These are phyloP conservation scores for Girardia tigrina DNA, from an alignment of 2,888 invertebrate species.

Conservation along the genomic window DNA sequence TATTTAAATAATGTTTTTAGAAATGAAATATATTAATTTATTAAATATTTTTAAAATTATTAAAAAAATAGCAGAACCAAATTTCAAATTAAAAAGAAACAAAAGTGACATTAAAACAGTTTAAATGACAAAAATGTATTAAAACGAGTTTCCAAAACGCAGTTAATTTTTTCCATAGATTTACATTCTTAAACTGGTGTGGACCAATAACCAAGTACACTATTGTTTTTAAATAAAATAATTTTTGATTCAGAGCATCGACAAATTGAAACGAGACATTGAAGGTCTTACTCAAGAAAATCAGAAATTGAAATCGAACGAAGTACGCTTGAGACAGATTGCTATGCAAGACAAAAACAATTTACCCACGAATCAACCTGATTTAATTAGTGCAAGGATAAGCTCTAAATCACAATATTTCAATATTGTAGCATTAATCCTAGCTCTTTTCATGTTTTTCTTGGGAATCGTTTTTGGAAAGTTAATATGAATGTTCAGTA, in stretches of 20 bases:
- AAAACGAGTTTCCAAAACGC: no score
- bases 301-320: neutral
- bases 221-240: no score
- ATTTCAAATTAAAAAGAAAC: no score
- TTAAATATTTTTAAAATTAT: no score
- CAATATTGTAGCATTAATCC: neutral
- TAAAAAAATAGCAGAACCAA: no score
- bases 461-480: neutral
- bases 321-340: neutral
- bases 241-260: neutral
- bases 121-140: no score
- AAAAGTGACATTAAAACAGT: no score
- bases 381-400: neutral
- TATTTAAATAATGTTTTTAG: no score
- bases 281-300: neutral
- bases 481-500: neutral
- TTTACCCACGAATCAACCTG: neutral
- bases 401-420: neutral
- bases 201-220: no score
- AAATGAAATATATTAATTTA: no score
- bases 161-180: no score
- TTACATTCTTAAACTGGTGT: no score
- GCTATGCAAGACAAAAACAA: slow-evolving; percentile 9
- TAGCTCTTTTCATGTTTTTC: neutral
- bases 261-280: neutral